Conservation (phyloP, 2,113 vertebrate species). For the Percina caprodes region DNA sequence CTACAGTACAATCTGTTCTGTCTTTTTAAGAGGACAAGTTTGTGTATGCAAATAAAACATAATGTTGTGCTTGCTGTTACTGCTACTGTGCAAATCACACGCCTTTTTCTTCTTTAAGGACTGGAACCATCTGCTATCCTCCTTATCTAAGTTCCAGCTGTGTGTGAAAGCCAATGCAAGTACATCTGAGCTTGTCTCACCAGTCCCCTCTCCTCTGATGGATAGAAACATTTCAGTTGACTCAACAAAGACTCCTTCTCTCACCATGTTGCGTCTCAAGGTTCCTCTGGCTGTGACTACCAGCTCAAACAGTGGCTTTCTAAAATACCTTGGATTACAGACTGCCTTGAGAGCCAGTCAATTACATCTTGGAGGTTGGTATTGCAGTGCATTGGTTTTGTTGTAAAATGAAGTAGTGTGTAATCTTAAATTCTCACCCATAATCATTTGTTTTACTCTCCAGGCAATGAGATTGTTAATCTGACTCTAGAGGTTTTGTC, state of each 20-base stretch:
- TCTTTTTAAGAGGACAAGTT: not conserved
- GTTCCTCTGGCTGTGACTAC: constrained; percentile 71
- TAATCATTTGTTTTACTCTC: constrained; percentile 20
- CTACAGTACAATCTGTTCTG: not conserved
- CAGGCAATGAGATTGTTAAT: constrained; percentile 62
- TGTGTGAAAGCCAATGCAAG: constrained; percentile 70
- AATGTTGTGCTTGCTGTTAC: not conserved
- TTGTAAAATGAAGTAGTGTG: constrained; percentile 2
- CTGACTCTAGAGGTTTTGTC: constrained; percentile 60
- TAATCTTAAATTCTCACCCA: not conserved
- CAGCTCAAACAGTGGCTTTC: constrained; percentile 21
- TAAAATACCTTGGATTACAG: constrained; percentile 54
- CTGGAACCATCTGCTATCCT: constrained; percentile 82
- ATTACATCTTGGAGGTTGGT: constrained; percentile 78
- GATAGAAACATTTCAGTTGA: constrained; percentile 32
- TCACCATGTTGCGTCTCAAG: constrained; percentile 57
- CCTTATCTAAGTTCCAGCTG: constrained; percentile 75
- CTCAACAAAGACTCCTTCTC: constrained; percentile 29
- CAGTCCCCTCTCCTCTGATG: constrained; percentile 22
- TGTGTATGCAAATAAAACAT: not conserved
- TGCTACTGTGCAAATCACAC: not conserved
- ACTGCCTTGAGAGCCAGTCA: constrained; percentile 71
- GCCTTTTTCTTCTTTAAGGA: constrained; percentile 71
- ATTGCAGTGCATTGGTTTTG: not conserved
- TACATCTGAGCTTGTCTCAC: constrained; percentile 28